phyloP scores from a whole-genome alignment of 2,113 vertebrate genomes.

The Marmota flaviventris region DNA sequence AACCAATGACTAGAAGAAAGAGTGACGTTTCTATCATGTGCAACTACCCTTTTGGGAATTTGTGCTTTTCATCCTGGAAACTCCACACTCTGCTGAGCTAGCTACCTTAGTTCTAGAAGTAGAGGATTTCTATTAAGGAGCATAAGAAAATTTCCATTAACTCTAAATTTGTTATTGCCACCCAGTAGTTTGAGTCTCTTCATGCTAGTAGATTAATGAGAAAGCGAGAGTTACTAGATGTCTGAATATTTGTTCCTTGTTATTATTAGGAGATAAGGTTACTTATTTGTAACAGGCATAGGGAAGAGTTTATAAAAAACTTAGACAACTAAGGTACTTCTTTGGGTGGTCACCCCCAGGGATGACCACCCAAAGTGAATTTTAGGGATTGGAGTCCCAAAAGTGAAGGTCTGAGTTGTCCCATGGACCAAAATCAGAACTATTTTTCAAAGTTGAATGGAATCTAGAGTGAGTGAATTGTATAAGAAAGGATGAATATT shows the following conservation, averaged over 20 bases:
- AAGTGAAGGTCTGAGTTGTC: not conserved
- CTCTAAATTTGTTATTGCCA: not conserved
- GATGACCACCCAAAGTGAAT: not conserved
- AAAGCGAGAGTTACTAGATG: not conserved
- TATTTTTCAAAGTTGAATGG: not conserved
- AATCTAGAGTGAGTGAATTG: not conserved
- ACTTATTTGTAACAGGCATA: not conserved
- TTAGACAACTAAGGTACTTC: not conserved
- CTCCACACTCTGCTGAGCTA: not conserved
- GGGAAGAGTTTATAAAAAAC: not conserved
- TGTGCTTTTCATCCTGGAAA: not conserved
- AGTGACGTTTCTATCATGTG: not conserved
- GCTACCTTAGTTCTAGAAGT: not conserved
- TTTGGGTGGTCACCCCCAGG: not conserved
- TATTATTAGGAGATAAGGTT: not conserved
- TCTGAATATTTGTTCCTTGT: not conserved
- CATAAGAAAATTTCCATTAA: not conserved
- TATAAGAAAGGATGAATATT: not conserved
- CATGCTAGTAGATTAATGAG: not conserved
- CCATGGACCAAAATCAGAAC: not conserved
- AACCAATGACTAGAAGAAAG: not conserved
- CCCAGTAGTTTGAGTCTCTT: not conserved
- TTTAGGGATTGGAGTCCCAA: not conserved
- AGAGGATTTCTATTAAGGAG: not conserved
- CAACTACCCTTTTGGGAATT: not conserved